Conservation (phyloP, 2,797 vertebrate genomes). For the Enteromius unitaeniatus region DNA sequence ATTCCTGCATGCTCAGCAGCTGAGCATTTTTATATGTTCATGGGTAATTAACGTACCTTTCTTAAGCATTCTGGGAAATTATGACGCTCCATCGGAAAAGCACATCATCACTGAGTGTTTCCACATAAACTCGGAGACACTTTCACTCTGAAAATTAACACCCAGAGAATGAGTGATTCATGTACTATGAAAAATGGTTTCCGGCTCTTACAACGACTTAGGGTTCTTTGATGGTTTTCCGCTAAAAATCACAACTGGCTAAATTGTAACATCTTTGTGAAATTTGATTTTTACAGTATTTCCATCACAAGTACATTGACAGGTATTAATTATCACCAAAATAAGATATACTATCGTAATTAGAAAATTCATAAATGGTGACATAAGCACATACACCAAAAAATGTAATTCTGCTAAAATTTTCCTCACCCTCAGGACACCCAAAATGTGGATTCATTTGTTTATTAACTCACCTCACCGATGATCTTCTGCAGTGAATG, state of each 20-base stretch:
- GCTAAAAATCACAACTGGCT: background rate
- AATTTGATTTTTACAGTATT: background rate
- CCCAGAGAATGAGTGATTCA: constrained; percentile 38
- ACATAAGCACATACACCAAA: background rate
- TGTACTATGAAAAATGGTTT: background rate
- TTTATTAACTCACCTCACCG: background rate
- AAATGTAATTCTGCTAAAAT: background rate
- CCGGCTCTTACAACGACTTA: background rate
- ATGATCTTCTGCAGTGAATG: background rate
- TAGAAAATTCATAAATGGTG: background rate
- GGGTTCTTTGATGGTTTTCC: background rate
- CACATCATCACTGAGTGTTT: constrained; percentile 48
- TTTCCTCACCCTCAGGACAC: background rate
- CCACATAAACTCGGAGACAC: constrained; percentile 17
- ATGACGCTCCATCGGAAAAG: constrained; percentile 51
- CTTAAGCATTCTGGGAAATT: constrained; percentile 68
- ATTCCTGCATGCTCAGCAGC: constrained; percentile 60
- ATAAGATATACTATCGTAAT: background rate
- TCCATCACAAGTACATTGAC: background rate
- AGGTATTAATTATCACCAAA: background rate
- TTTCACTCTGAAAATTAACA: constrained; percentile 40
- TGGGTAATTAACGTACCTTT: constrained; percentile 71
- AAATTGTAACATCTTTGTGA: constrained; percentile 1
- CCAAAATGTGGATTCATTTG: background rate
- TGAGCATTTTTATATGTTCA: constrained; percentile 68